Evolutionary conservation across 1,140 invertebrate genomes (phyloP), one percentile per base, ranked within the genome.

Genomic region (Hycleus cichorii): DNA sequence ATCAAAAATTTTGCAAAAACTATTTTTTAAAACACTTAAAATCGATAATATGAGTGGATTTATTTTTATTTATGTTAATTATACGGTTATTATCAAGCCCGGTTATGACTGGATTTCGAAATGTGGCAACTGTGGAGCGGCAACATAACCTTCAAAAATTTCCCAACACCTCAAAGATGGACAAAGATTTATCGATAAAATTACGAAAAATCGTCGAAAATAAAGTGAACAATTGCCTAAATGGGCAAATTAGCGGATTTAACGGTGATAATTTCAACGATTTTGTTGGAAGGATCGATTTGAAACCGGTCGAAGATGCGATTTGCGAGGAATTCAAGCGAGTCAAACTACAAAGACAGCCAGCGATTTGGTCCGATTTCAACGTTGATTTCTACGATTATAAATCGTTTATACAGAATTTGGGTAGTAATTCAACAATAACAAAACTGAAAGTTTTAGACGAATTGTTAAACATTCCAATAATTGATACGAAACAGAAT

Each of bases 401-500:
- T 38, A 12, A 26, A 11, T 5, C 25, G 24, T 27, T 53, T 11
- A 46, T 53, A n/a, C 40, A 53, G 46, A 32, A 45, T 32, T 40
- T 53, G 8, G 46, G 45, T 38, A 53, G 42, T 12, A 53, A 45
- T 38, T 53, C 51, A 10, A 45, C 51, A 8, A 12, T 45, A 53
- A 53, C 10, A 3, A 53, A 45, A 53, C 5, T 53, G 18, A 46
- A 52, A 50, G 45, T 57, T 4, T 51, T 60, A 40, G 48, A 52
- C 4, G 39, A 44, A 47, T 26, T 60, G 39, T 40, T 57, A 1
- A 52, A 44, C 32, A 52, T 51, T 11, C 45, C 44, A 12, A 54
- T 48, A 39, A 51, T 51, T 32, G 48, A 51, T 39, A 60, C 53
- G 11, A 60, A 46, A 52, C 48, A 48, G 46, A 57, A 47, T 27